A percentile compares a stretch with the other conserved stretches of the same genome.
Conservation (phyloP, 2,113 vertebrate genomes). For the Oncorhynchus tshawytscha region DNA sequence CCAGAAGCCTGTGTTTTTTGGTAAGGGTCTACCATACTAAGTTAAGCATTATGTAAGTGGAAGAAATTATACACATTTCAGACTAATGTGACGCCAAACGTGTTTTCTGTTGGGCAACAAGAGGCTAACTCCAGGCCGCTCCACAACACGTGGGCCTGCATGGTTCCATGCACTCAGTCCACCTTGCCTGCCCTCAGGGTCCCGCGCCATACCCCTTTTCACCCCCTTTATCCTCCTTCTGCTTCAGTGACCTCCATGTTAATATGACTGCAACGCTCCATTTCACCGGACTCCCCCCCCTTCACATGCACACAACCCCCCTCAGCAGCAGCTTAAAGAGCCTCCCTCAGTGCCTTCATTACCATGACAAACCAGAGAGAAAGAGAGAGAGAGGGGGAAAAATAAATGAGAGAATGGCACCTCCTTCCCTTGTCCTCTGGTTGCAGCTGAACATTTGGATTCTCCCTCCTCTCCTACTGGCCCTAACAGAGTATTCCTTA, state of each 20-base stretch:
- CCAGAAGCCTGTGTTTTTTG: no score
- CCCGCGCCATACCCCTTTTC: constrained; percentile 50
- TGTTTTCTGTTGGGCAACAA: no score
- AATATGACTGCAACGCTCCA: constrained; percentile 60
- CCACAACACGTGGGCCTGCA: constrained; percentile 37
- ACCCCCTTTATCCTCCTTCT: constrained; percentile 45
- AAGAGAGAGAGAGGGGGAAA: constrained; percentile 24
- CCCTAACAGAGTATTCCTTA: not conserved
- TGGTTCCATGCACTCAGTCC: constrained; percentile 33
- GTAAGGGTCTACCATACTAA: no score
- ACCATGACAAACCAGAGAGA: constrained; percentile 70
- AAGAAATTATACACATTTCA: no score
- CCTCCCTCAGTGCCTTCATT: constrained; percentile 58
- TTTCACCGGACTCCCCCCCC: constrained; percentile 49
- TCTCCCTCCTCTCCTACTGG: not conserved
- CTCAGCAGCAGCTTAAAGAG: not conserved
- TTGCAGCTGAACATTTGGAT: not conserved
- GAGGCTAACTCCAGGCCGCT: not conserved
- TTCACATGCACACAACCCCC: constrained; percentile 18
- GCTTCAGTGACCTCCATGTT: constrained; percentile 64
- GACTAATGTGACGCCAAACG: no score
- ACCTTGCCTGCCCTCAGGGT: constrained; percentile 42
- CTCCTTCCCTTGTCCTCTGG: not conserved
- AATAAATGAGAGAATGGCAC: constrained; percentile 49
- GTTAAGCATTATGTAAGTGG: no score